Evolutionary conservation across 2,888 invertebrate species (phyloP), one percentile per base, ranked within the genome.

Genomic region (Apotomis betuletana): DNA sequence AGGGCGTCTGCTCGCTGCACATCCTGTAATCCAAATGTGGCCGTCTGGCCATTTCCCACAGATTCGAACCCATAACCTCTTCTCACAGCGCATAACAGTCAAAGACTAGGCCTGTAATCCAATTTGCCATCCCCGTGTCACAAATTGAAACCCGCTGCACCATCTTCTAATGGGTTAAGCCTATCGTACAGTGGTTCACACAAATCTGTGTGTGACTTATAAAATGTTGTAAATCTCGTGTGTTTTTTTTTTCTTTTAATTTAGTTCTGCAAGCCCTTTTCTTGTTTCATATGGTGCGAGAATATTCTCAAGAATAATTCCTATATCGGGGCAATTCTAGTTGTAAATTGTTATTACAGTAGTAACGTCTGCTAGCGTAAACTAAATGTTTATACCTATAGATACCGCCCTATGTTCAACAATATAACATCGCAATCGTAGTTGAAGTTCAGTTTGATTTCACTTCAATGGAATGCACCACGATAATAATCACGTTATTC

Each of bases 71-170:
- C 70, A 76, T 77, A 78, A 75, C 78, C 79, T 78, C 71, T 74
- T 73, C 65, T n/a, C 64, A 72, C 64, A 70, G 41, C 57, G 62
- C 69, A 72, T 75, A 72, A 75, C 73, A 63, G 77, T 81, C 81
- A 82, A 81, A 81, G 81, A 80, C 79, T 79, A 78, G 76, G 62
- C 76, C 75, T 74, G 77, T 87, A 87, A 88, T 87, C 83, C 77
- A 85, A 88, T 88, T 87, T 82, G 77, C 75, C 70, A 70, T 73
- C 62, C 67, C 77, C 76, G 85, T 86, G 85, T 86, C 83, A 80
- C 85, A 84, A 85, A 87, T 85, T 83, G 83, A 80, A 83, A 81
- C 82, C 81, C 81, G 68, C 67, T 71, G 81, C 67, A 73, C 75
- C 76, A 77, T 80, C 83, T 78, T 74, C 81, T 85, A 86, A 87